Evolutionary conservation across 2,888 invertebrate species (phyloP), one percentile per base, ranked within the genome.

Genomic region (Mythimna loreyi): DNA sequence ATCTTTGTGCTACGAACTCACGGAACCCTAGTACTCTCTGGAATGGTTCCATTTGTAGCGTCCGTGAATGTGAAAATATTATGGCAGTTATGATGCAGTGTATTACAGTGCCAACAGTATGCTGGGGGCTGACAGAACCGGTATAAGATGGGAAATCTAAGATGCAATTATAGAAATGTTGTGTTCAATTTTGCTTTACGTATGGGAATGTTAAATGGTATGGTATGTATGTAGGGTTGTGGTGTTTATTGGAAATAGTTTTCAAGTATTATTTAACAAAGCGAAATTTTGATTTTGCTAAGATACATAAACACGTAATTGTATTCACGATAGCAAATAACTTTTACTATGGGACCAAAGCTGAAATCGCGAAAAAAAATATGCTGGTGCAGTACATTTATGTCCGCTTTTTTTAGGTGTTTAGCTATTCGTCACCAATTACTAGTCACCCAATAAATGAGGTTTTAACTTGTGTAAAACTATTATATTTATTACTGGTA

Each of bases 11-110:
- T 11, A 33, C 23, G 21, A 49, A 25, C 25, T 33, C 23, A 59
- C 33, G 52, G 58, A 72, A 74, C 67, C 47, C 60, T 58, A 50
- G 9, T 19, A 66, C 47, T 9, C 19, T 13, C 28, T 16, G 56
- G 52, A 65, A 65, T 77, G 45, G 58, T 73, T 58, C 58, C 58
- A 83, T 80, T 77, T 57, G 68, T 83, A 72, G 67, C 76, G 79
- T 77, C 77, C 68, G 77, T 81, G 85, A 73, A 80, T 87, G 86
- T 85, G 86, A 88, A 92, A 92, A 92, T 91, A 90, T 93, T 92
- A 85, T 92, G 92, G 92, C 92, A 84, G 83, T 81, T 84, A 86
- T 81, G 78, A 85, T 84, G 72, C 60, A 77, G 71, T 79, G 75
- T 75, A 81, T 80, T 76, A 81, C 56, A 71, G 67, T 45, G 75